Percentiles rank a stretch among this genome's conserved stretches.
Conservation (phyloP, 2,888 invertebrate species). For the Dasypolia templi region DNA sequence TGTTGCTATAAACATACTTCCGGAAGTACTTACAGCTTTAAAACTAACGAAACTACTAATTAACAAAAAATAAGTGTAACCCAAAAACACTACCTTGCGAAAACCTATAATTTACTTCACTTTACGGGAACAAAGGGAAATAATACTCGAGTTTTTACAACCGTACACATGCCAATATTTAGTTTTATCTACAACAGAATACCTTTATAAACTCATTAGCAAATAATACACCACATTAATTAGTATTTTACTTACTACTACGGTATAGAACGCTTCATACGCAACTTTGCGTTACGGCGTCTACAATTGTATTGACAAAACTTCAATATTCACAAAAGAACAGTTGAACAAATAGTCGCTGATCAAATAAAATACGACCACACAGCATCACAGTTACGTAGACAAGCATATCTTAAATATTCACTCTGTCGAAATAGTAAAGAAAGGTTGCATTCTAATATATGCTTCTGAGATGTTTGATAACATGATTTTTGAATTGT, state of each 20-base stretch:
- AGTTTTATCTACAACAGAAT: slow-evolving; percentile 15
- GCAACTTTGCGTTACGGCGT: slow-evolving; percentile 5
- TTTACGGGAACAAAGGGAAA: slow-evolving; percentile 12
- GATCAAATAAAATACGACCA: slow-evolving; percentile 63
- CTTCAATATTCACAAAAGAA: slow-evolving; percentile 64
- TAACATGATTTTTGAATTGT: slow-evolving; percentile 55
- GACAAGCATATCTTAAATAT: slow-evolving; percentile 52
- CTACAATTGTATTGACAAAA: slow-evolving; percentile 56
- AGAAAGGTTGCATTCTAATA: slow-evolving; percentile 61
- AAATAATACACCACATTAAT: slow-evolving; percentile 27
- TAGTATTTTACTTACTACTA: slow-evolving; percentile 26
- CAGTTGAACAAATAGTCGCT: slow-evolving; percentile 67
- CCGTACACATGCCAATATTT: background rate
- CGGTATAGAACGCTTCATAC: slow-evolving; percentile 28
- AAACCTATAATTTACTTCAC: slow-evolving; percentile 12
- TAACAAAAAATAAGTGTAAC: slow-evolving; percentile 6
- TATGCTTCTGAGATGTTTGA: slow-evolving; percentile 54
- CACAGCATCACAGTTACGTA: slow-evolving; percentile 60
- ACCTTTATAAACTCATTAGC: slow-evolving; percentile 12
- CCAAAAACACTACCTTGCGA: slow-evolving; percentile 38
- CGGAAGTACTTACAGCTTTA: slow-evolving; percentile 10
- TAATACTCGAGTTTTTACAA: background rate
- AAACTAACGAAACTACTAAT: slow-evolving; percentile 24
- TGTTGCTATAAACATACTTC: background rate
- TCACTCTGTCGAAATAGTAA: slow-evolving; percentile 54